Evolutionary conservation across 2,888 invertebrate species (phyloP), one percentile per base, ranked within the genome.

Genomic region (Sarcophaga carnaria): DNA sequence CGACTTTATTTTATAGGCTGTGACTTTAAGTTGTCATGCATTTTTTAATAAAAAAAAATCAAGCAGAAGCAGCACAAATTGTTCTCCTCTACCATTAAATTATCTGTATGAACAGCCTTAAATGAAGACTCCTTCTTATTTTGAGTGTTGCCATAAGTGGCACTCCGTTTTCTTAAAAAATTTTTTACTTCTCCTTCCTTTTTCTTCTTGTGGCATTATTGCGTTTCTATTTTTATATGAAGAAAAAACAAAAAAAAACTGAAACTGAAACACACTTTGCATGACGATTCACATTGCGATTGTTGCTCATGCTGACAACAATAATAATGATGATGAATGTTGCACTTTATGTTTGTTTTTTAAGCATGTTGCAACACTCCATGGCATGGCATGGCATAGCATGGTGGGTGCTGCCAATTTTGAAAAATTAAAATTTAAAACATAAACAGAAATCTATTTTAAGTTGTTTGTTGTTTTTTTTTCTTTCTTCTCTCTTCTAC

Each of bases 371-470:
- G 37, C 37, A 37, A 37, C 8, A 37, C 37, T 37, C 37, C 37
- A 37, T 37, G 37, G 10, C 37, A 37, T 37, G 37, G 37, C 37
- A 37, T 10, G 37, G 37, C 37, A 27, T 27, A 8, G 37, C 37
- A 37, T 37, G 37, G 37, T 37, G 37, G 37, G 37, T 54, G 17
- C 12, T 54, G 66, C 70, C 75, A 66, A 60, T 49, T 64, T 59
- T 20, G 10, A 64, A 12, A n/a, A 47, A 60, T n/a, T 17, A 75
- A 63, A 63, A 11, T 66, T 20, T 47, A 64, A 76, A 49, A n/a
- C 14, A 70, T 47, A 47, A 20, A 54, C 14, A 3, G 8, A 77
- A 64, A 63, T 49, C 77, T 76, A 80, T 84, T 84, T 76, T 80
- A 76, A 80, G 75, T 66, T 71, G 4, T 66, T 37, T 10, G 37